phyloP scores from a whole-genome alignment of 2,888 invertebrate genomes.

The Ophonus ardosiacus region DNA sequence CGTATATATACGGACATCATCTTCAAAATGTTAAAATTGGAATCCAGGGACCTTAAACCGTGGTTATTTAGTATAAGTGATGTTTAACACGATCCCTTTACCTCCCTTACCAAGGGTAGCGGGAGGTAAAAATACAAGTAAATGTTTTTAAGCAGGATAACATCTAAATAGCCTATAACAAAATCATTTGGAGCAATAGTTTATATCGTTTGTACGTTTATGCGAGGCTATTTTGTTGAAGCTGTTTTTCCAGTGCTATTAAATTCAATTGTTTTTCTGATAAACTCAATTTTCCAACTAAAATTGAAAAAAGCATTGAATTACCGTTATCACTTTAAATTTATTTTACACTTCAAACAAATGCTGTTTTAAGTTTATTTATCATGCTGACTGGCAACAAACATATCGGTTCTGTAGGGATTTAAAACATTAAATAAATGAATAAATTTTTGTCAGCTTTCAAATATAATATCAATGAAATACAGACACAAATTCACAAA shows the following conservation, averaged over 20 bases:
- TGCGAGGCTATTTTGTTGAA: not conserved
- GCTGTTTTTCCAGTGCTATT: not conserved
- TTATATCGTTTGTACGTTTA: not conserved
- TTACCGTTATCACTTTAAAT: not conserved
- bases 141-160: no score
- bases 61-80: no score
- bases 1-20: no score
- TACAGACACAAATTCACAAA: not conserved
- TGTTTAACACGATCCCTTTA: no score
- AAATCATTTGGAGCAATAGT: no score
- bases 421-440: not conserved
- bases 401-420: not conserved
- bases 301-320: not conserved
- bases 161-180: no score
- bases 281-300: not conserved
- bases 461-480: not conserved
- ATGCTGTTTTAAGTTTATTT: not conserved
- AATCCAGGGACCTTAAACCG: no score
- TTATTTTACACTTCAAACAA: not conserved
- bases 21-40: no score
- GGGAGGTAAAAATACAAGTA: no score
- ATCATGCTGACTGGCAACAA: not conserved
- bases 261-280: not conserved
- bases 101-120: no score
- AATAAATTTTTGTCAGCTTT: not conserved